Conservation (phyloP, 2,888 invertebrate genomes). For the Diploptera punctata region DNA sequence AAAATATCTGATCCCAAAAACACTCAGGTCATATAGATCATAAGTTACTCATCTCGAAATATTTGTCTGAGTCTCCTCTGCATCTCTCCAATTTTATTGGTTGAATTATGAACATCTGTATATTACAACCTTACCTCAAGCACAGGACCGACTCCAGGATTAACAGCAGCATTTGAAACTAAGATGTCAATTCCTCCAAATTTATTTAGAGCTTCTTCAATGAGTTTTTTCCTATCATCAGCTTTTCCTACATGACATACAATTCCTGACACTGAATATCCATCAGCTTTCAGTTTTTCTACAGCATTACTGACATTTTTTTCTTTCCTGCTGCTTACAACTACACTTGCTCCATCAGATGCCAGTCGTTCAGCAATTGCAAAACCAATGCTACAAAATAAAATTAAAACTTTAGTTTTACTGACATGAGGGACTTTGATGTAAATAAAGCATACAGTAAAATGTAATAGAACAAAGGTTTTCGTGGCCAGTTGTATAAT, state of each 20-base stretch:
- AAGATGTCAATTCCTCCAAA: conserved; percentile 92
- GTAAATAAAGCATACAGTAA: too few relatives aligned
- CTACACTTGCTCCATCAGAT: conserved; percentile 88
- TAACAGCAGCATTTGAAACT: conserved; percentile 95
- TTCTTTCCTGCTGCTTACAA: conserved; percentile 90
- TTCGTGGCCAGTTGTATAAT: too few relatives aligned
- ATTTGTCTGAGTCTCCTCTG: too few relatives aligned
- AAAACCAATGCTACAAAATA: conserved; percentile 82
- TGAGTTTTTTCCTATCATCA: conserved; percentile 78
- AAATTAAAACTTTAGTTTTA: too few relatives aligned
- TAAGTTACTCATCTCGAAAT: too few relatives aligned
- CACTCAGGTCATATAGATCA: too few relatives aligned
- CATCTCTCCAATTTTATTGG: too few relatives aligned
- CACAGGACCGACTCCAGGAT: conserved; percentile 81
- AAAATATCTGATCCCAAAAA: too few relatives aligned
- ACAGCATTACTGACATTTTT: conserved; percentile 84
- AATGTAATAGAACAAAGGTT: too few relatives aligned
- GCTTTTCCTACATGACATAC: conserved; percentile 91
- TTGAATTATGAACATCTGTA: too few relatives aligned
- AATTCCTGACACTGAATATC: conserved; percentile 75
- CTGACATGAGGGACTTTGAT: too few relatives aligned
- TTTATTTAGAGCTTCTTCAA: conserved; percentile 72
- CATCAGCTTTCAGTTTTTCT: conserved; percentile 69
- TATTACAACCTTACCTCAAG: too few relatives aligned
- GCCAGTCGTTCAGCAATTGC: conserved; percentile 89